Percentiles rank a stretch among this genome's conserved stretches.
These are phyloP conservation scores for Chrysopa pallens DNA, from an alignment of 1,140 invertebrate genomes.

Conservation along the genomic window DNA sequence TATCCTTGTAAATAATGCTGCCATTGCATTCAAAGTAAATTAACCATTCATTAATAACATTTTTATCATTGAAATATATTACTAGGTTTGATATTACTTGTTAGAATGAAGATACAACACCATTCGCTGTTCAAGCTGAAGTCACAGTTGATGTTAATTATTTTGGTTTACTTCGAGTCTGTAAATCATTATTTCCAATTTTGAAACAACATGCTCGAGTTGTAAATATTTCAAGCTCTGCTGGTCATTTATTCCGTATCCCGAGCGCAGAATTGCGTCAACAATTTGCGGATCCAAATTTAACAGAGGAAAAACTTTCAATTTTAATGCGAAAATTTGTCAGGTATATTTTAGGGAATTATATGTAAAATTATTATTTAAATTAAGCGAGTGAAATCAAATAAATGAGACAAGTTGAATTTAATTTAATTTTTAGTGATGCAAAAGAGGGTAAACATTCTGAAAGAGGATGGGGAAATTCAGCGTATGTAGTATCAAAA, in stretches of 20 bases:
- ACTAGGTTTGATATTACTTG: slow-evolving; percentile 28
- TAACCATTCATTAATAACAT: too few species aligned
- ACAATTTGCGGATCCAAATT: slow-evolving; percentile 22
- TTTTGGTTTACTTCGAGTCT: slow-evolving; percentile 35
- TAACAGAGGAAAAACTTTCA: slow-evolving; percentile 34
- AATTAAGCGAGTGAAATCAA: too few species aligned
- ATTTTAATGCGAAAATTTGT: slow-evolving; percentile 41
- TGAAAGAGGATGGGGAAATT: slow-evolving; percentile 36
- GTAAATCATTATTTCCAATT: slow-evolving; percentile 41
- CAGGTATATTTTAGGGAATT: too few species aligned
- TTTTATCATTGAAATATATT: too few species aligned
- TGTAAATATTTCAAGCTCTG: slow-evolving; percentile 47
- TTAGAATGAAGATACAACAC: slow-evolving; percentile 28
- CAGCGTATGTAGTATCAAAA: slow-evolving; percentile 50
- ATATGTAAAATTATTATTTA: too few species aligned
- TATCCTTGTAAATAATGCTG: slow-evolving; percentile 65
- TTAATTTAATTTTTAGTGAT: slow-evolving; percentile 23
- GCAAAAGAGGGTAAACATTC: slow-evolving; percentile 30
- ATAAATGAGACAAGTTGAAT: too few species aligned
- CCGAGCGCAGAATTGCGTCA: slow-evolving; percentile 27
- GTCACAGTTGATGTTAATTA: slow-evolving; percentile 45
- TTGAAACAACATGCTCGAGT: slow-evolving; percentile 42
- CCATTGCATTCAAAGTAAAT: slow-evolving; percentile 44
- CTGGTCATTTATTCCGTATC: slow-evolving; percentile 30
- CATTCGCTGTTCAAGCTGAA: slow-evolving; percentile 42